phyloP scores from a whole-genome alignment of 2,113 vertebrate genomes.

The Arothron firmamentum region DNA sequence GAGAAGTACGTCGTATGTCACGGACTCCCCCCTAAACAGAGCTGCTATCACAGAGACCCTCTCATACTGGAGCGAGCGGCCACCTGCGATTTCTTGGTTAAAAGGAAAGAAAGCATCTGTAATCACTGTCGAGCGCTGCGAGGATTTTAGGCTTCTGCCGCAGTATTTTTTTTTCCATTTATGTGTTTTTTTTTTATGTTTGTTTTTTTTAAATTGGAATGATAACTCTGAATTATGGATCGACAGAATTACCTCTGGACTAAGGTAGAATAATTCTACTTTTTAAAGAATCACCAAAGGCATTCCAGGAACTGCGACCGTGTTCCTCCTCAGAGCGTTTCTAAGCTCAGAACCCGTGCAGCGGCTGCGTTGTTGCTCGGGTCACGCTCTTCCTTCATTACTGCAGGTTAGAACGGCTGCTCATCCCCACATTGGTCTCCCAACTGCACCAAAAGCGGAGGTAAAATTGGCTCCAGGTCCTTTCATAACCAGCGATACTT shows the following conservation, averaged over 20 bases:
- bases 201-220: slow-evolving; percentile 7
- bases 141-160: slow-evolving; percentile 23
- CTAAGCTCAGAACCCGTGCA: slow-evolving; percentile 6
- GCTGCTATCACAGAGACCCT: slow-evolving; percentile 9
- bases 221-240: background rate
- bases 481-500: slow-evolving; percentile 5
- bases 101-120: slow-evolving; percentile 54
- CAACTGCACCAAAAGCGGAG: background rate
- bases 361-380: background rate
- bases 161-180: no score
- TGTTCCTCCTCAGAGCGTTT: slow-evolving; percentile 14
- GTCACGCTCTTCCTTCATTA: slow-evolving; percentile 6
- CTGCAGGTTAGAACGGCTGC: background rate
- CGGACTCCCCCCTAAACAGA: slow-evolving; percentile 50
- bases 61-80: slow-evolving; percentile 67
- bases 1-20: slow-evolving; percentile 70
- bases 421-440: background rate
- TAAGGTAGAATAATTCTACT: slow-evolving; percentile 6
- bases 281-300: slow-evolving; percentile 55
- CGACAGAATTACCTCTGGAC: slow-evolving; percentile 50
- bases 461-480: background rate
- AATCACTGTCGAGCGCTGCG: slow-evolving; percentile 56
- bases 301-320: slow-evolving; percentile 36
- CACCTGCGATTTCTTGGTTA: slow-evolving; percentile 74
- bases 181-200: slow-evolving; percentile 5